Evolutionary conservation across 2,888 invertebrate genomes (phyloP), one percentile per base, ranked within the genome.

Genomic region (Caenorhabditis parvicauda): DNA sequence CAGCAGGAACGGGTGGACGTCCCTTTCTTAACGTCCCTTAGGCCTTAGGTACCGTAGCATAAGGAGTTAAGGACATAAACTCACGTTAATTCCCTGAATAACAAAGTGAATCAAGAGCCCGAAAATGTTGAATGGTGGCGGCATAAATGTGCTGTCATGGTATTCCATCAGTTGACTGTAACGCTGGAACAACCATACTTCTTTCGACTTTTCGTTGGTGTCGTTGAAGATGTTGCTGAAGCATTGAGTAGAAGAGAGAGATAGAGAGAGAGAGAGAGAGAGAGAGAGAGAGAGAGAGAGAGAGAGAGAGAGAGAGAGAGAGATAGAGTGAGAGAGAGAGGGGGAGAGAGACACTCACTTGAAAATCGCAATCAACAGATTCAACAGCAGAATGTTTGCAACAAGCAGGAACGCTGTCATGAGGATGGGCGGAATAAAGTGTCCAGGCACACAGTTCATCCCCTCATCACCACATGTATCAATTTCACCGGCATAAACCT

Each of bases 161-260:
- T 94, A 96, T 49, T 70, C 70, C 54, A 59, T 63, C n/a, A 63
- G 63, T 54, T 85, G 81, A 72, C 91, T 90, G 85, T 95, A 98
- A 64, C 95, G 87, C 86, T 95, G 95, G 83, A 94, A 96, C 90
- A 95, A 93, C 96, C 96, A 98, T 83, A 91, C 91, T 87, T 94
- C 92, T 84, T 92, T 91, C 64, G 95, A 91, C 80, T 92, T 89
- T 70, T 92, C 90, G 85, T 94, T 94, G 77, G 94, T 92, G 86
- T 92, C 81, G 51, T 83, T 81, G 77, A 85, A 86, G 21, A 84
- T 84, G 70, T 84, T 83, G 77, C 85, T 85, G 80, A 25, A 73
- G 55, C n/a, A 7, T 19, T n/a, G n/a, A n/a, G n/a, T n/a, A n/a
- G n/a, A n/a, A n/a, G n/a, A n/a, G n/a, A n/a, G n/a, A n/a, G n/a